Evolutionary conservation across 2,113 vertebrate species (phyloP), one percentile per base, ranked within the genome.

Genomic region (Psephotus haematonotus): DNA sequence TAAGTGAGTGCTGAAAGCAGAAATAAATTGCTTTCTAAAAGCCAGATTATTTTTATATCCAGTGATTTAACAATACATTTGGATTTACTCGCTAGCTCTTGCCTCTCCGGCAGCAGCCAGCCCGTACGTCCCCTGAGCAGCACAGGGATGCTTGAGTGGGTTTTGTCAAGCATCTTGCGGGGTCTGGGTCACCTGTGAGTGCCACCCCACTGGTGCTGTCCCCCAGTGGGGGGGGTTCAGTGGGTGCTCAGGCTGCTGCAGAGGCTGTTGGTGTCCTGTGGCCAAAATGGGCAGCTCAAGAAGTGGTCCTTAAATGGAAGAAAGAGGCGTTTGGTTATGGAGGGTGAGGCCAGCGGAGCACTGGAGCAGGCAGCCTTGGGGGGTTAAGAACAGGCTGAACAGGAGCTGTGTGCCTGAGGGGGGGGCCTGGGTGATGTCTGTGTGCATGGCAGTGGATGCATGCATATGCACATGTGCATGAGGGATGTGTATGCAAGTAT

Each of bases 1-100:
- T 95, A 89, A 94, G 53, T 63, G 82, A 83, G 72, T 53, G 80
- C 69, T 80, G 83, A 90, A 92, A 94, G 64, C 41, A 94, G 74
- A 96, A 97, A 96, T 94, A 97, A 93, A 95, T 96, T 76, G 88
- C 78, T 83, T 92, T 91, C 92, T 87, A 91, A 97, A 91, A 93
- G 79, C 25, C 43, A 68, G 81, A 88, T 96, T 96, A 89, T 65
- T 91, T 92, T 93, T 90, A 86, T 68, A 94, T 57, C 70, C 88
- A 68, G 52, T 7, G 22, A 93, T 92, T 92, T 85, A 92, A 71
- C 86, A 62, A 91, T 74, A 83, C 79, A 79, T 87, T 86, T 87
- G 62, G 44, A 91, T 94, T 94, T 89, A 91, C 52, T 89, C 62
- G 67, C 77, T 82, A 71, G 65, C 41, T 79, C 47, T 37, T 57